Base-by-base conservation (phyloP, 2,797 vertebrate species). In the Urophycis tenuis region DNA sequence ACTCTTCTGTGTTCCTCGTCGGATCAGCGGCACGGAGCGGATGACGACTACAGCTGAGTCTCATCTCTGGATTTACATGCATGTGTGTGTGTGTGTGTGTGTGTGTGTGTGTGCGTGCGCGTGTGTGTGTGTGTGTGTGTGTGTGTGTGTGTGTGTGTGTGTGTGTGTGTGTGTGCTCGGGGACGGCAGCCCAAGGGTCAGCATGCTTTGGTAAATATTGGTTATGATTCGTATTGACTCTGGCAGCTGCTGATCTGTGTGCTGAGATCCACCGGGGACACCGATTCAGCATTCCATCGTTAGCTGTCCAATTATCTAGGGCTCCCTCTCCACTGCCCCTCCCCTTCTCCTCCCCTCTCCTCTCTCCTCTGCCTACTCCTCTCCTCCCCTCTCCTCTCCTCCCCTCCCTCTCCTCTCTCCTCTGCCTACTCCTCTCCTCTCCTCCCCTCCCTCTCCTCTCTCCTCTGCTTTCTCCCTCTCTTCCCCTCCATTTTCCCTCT, bases 221-320 rank as follows among this genome's bases (percentile, higher is more conserved):
- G 87, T 91, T 91, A 88, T 92, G 91, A 92, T 89, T 90, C 88
- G 87, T 90, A 92, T 92, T 91, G 90, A 91, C 89, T 90, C 81
- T 91, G 91, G 89, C 91, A 92, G 90, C 89, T 88, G 88, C 89
- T 90, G 88, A 88, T 91, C 87, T 85, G 84, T 88, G 89, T 82
- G 81, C 85, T 85, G 90, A 86, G 87, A 72, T 86, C 86, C 86
- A 71, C 85, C 73, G 86, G 88, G 87, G 91, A 90, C 77, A 78
- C 78, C 82, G 90, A 85, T 85, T 88, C 87, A 87, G 87, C 89
- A 92, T 91, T 91, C 90, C 89, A 88, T 89, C 85, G 89, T 89
- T 87, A 83, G 88, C 89, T 88, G 87, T 91, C 91, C 89, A 88
- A 71, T 86, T 90, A 89, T 86, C 91, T 85, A 85, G 84, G 10